phyloP scores from a whole-genome alignment of 2,797 vertebrate genomes.

The Acipenser transmontanus region DNA sequence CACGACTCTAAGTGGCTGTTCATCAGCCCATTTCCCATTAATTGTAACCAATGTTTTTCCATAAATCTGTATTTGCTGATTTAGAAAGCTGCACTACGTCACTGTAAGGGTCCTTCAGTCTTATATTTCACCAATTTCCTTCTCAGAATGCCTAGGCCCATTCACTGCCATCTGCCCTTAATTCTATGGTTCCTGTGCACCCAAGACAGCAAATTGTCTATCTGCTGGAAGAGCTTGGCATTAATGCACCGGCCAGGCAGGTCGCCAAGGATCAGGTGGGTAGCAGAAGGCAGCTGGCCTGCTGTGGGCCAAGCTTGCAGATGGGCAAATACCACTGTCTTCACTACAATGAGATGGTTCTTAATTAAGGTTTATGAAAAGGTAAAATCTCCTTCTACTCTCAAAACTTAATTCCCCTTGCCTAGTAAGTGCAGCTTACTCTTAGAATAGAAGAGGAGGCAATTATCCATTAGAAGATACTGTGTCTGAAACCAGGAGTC shows the following conservation, averaged over 20 bases:
- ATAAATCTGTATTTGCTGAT: constrained; percentile 47
- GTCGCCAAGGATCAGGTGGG: constrained; percentile 86
- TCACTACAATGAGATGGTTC: constrained; percentile 48
- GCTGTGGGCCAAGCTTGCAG: constrained; percentile 52
- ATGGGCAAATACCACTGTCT: constrained; percentile 54
- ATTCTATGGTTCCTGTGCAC: constrained; percentile 78
- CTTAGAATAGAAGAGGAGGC: too few species aligned
- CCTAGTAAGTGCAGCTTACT: too few species aligned
- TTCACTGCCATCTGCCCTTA: constrained; percentile 74
- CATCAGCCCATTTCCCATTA: constrained; percentile 51
- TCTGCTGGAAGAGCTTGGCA: constrained; percentile 84
- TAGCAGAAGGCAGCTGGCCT: constrained; percentile 56
- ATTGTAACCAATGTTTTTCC: constrained; percentile 48
- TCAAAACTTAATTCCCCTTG: not conserved
- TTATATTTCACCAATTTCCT: constrained; percentile 38
- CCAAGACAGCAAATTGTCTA: constrained; percentile 88
- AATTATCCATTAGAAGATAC: too few species aligned
- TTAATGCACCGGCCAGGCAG: constrained; percentile 70
- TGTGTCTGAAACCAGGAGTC: too few species aligned
- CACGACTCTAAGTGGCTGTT: constrained; percentile 62
- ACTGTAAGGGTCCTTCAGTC: not conserved
- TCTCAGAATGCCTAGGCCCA: constrained; percentile 67
- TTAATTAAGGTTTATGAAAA: constrained; percentile 48
- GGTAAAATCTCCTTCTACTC: not conserved
- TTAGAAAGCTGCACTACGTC: not conserved